These are phyloP conservation scores for Turritopsis dohrnii DNA, from an alignment of 30 jellyfish, hydroid and myxozoan species.

Conservation along the genomic window DNA sequence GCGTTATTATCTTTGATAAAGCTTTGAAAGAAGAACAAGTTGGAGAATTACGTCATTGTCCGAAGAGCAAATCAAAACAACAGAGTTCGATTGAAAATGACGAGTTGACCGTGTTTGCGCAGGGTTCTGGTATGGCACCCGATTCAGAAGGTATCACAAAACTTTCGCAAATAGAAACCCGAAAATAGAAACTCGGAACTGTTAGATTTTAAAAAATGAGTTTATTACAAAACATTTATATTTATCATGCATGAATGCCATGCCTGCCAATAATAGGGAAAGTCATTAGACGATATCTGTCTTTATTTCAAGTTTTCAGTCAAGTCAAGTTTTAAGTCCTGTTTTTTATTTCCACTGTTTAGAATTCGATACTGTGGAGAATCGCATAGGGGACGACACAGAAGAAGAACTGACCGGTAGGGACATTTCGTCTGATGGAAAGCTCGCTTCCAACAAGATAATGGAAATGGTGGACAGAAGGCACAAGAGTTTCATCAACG, in stretches of 20 bases:
- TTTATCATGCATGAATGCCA: too few relatives aligned
- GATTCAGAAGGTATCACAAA: constrained; percentile 24
- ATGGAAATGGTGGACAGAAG: constrained; percentile 18
- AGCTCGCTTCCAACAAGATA: neutral
- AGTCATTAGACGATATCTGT: too few relatives aligned
- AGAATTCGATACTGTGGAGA: constrained; percentile 50
- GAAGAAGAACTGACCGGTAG: constrained; percentile 91
- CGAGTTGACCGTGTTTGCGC: constrained; percentile 34
- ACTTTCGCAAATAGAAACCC: too few relatives aligned
- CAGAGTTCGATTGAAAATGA: constrained; percentile 14
- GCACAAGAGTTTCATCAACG: constrained; percentile 12
- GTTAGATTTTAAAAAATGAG: neutral
- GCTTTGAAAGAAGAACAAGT: constrained; percentile 80
- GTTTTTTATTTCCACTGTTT: neutral
- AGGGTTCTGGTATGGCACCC: constrained; percentile 34
- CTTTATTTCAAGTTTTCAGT: too few relatives aligned
- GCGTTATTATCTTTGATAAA: constrained; percentile 70
- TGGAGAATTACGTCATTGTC: constrained; percentile 91
- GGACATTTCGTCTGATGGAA: neutral
- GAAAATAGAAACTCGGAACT: neutral
- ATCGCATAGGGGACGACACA: constrained; percentile 92
- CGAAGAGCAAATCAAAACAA: constrained; percentile 21
- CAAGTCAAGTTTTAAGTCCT: neutral
- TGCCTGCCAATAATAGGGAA: too few relatives aligned
- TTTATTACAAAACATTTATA: too few relatives aligned